Evolutionary conservation across 1,140 invertebrate genomes (phyloP), one percentile per base, ranked within the genome.

Genomic region (Thaumetopoea pityocampa): DNA sequence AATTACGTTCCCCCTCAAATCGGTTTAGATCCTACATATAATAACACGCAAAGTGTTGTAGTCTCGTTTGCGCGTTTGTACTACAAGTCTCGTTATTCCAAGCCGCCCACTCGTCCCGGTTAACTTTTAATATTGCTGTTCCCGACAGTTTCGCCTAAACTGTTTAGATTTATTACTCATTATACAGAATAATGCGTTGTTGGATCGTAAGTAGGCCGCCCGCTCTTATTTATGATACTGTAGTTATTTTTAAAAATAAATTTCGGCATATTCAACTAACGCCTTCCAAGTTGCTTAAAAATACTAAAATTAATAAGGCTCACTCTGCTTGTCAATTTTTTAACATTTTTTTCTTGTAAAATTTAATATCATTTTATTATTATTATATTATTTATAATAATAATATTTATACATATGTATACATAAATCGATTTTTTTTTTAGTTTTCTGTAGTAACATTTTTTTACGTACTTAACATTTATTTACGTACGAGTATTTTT

Each of bases 21-120:
- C 55, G 47, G 32, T 44, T 65, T 48, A 60, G 50, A 64, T 64
- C 56, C 56, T 57, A n/a, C n/a, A n/a, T n/a, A 61, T 61, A 65
- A 65, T 52, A 65, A 46, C 51, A 40, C 38, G 14, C 32, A 44
- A 27, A 33, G 47, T 51, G 57, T 60, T 43, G 43, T 42, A 33
- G 35, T 42, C 46, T 59, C 44, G 51, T 59, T 59, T 47, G 53
- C 53, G 49, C 40, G 43, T 60, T 53, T 60, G 52, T 41, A 41
- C n/a, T 41, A 41, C 37, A 41, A 40, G 44, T 33, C n/a, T 22
- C 18, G 43, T 53, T 48, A 52, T 42, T 47, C 35, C 28, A 45
- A 40, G 33, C 22, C 38, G 27, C 24, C 30, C 27, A 26, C 19
- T 18, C 18, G 32, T 35, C 32, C 30, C 33, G 22, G 36, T 10